These are phyloP conservation scores for Poeciliopsis retropinna DNA, from an alignment of 2,113 vertebrate species.

Conservation along the genomic window DNA sequence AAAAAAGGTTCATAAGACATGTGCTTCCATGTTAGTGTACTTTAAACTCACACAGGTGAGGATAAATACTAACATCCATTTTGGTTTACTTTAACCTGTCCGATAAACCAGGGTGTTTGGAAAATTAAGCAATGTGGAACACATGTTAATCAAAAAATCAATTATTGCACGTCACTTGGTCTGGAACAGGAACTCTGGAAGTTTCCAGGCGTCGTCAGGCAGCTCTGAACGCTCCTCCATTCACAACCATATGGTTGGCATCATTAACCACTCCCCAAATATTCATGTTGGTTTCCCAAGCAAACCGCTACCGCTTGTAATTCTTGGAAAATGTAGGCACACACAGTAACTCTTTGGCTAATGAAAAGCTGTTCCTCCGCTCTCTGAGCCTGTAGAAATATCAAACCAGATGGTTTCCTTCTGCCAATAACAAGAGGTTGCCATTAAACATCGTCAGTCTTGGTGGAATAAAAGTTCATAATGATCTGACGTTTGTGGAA, in stretches of 20 bases:
- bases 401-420: slow-evolving; percentile 27
- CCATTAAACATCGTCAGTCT: slow-evolving; percentile 30
- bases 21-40: neutral
- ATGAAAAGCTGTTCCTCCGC: slow-evolving; percentile 41
- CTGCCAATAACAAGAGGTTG: slow-evolving; percentile 14
- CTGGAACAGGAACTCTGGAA: slow-evolving; percentile 40
- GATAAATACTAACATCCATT: neutral
- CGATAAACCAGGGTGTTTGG: slow-evolving; percentile 6
- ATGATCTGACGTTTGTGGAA: slow-evolving; percentile 11
- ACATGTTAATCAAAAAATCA: slow-evolving; percentile 21
- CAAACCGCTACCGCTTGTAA: slow-evolving; percentile 55
- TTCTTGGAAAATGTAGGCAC: slow-evolving; percentile 60
- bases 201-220: slow-evolving; percentile 48
- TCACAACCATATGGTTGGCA: slow-evolving; percentile 61
- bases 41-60: slow-evolving; percentile 1
- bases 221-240: slow-evolving; percentile 45
- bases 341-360: slow-evolving; percentile 49
- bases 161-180: slow-evolving; percentile 33
- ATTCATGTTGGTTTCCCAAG: slow-evolving; percentile 59
- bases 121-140: neutral
- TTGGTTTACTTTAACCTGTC: neutral
- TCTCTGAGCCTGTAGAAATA: slow-evolving; percentile 31
- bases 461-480: slow-evolving; percentile 26
- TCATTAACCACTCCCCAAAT: slow-evolving; percentile 62
- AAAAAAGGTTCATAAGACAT: too few species aligned